Evolutionary conservation across 2,113 vertebrate species (phyloP), one percentile per base, ranked within the genome.

Genomic region (Pitta sordida): DNA sequence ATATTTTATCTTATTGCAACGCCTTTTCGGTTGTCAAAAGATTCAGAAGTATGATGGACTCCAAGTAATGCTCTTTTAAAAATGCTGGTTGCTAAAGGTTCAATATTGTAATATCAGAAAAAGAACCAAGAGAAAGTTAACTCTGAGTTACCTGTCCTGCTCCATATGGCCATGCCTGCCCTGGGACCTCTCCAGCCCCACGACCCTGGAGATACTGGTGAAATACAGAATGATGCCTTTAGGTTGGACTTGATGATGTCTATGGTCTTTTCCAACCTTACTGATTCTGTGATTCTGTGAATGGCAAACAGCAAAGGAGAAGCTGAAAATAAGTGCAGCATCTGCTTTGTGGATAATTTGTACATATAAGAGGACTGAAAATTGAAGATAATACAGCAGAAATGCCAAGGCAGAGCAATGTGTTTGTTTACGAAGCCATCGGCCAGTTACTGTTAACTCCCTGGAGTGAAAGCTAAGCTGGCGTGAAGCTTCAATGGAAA

Each of bases 381-480:
- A 83, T 48, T 90, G 52, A 53, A 65, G 53, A 48, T 59, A 51
- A 73, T 13, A 32, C 36, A 82, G 69, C 43, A 67, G 48, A 55
- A 85, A 73, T 59, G 51, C 67, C 4, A 6, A 26, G 46, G 69
- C 75, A 67, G 60, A 84, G 68, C 0, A 1, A n/a, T 20, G 55
- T 41, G 65, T 44, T 88, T 75, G 48, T 62, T 93, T 75, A 55
- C 17, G 2, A 74, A 94, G 77, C 85, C 87, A 70, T 21, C 0
- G 3, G 52, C 59, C 71, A 63, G 60, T 48, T 76, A 44, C 88
- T 93, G 43, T 44, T 39, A 51, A 77, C 73, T 83, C 59, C 67
- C 69, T 62, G 86, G 63, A 86, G 49, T 73, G 71, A 63, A 90
- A 85, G 36, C 64, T 49, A 78, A 93, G 87, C 84, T 90, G 84